Evolutionary conservation across 2,888 invertebrate species (phyloP), one percentile per base, ranked within the genome.

Genomic region (Stenoptilia bipunctidactyla): DNA sequence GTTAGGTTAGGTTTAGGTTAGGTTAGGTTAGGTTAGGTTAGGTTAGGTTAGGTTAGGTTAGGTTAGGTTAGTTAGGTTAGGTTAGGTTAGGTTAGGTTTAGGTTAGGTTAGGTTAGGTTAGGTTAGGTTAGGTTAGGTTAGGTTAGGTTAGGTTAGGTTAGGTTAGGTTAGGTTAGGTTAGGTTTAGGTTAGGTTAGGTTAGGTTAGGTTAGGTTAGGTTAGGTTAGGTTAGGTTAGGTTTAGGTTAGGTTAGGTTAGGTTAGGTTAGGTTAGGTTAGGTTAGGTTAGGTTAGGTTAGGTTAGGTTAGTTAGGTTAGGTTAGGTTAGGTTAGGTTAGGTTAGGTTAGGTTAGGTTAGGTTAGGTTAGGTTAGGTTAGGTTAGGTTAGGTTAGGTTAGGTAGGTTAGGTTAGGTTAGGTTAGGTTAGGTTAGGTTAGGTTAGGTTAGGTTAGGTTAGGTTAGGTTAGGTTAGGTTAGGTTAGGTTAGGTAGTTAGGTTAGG

Each of bases 381-480:
- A 30, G 30, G 30, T 30, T 30, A 30, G 44, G 44, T 44, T 45
- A 44, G 44, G 44, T 44, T 41, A 44, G 44, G 44, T 44, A 41
- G 41, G 44, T 40, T 44, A 41, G 41, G 44, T 41, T 44, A 41
- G 41, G 44, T 41, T 44, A 41, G 41, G 44, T 41, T 44, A 41
- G 41, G 44, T 41, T 44, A 41, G 41, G 41, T 39, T 44, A 44
- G 44, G 44, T 44, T 44, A 44, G 44, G 44, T 44, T 44, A 44
- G 44, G 44, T 44, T 44, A 44, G 44, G 44, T 44, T 44, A 44
- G 44, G 44, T 44, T 44, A 44, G 43, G 43, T 45, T 45, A 45
- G 46, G 46, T 46, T 46, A 46, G 44, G 44, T 46, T 46, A 46
- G 46, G 46, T 46, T 46, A 46, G 46, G 44, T 44, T 44, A n/a